A percentile compares a stretch with the other conserved stretches of the same genome.
Evolutionary conservation across 2,113 vertebrate species (phyloP).

Genomic region (Oncorhynchus clarkii): DNA sequence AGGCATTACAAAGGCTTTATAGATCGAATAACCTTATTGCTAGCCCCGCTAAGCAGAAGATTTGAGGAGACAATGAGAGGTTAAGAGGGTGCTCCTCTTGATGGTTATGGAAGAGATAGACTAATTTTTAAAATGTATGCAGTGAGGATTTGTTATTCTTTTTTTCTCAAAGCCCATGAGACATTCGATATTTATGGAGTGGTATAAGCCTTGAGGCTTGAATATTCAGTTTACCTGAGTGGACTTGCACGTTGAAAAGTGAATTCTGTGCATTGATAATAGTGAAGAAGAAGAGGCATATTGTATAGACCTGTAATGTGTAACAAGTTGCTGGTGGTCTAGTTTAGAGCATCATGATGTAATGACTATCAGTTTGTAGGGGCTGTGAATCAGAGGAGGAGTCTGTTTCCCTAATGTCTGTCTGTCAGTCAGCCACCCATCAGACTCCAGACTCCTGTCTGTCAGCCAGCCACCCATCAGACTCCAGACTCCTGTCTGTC

Average conservation of each 20-base stretch:
- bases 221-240: neutral
- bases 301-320: conserved; percentile 2
- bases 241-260: neutral
- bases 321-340: neutral
- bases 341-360: conserved; percentile 8
- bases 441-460: neutral
- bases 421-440: too few species aligned
- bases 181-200: neutral
- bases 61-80: conserved; percentile 21
- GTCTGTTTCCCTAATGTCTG: neutral
- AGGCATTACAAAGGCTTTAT: conserved; percentile 52
- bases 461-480: neutral
- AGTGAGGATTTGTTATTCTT: neutral
- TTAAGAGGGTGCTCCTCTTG: conserved; percentile 3
- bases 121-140: neutral
- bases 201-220: neutral
- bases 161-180: neutral
- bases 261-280: neutral
- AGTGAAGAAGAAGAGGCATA: neutral
- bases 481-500: conserved; percentile 1
- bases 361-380: neutral
- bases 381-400: conserved; percentile 5
- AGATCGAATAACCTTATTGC: conserved; percentile 46
- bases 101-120: conserved; percentile 11
- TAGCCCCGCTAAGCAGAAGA: conserved; percentile 24